Percentiles rank a stretch among this genome's conserved stretches.
Evolutionary conservation across 2,113 vertebrate genomes (phyloP).

Genomic region (Todiramphus saurophagus): DNA sequence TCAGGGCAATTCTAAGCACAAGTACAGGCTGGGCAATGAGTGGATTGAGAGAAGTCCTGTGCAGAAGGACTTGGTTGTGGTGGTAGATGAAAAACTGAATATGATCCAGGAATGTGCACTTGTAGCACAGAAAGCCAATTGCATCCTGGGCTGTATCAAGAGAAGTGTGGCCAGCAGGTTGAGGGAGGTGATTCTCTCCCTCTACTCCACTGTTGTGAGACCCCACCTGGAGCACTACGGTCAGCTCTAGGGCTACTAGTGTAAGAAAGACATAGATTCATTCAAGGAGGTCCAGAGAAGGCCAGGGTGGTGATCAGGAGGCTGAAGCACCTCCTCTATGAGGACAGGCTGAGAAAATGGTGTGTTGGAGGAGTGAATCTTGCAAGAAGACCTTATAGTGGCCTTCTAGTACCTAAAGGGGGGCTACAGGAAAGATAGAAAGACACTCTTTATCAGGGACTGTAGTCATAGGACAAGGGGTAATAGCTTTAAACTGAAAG

Average conservation of each 20-base stretch:
- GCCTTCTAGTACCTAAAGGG: background rate
- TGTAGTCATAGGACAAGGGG: background rate
- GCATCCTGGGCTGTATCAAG: too few species aligned
- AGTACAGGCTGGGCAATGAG: background rate
- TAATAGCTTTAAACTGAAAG: background rate
- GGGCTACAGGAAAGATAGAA: background rate
- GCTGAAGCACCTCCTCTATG: background rate
- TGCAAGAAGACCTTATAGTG: background rate
- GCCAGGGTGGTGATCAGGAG: background rate
- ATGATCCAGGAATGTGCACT: too few species aligned
- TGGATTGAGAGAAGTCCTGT: background rate
- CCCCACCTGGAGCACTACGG: background rate
- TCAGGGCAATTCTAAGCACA: background rate
- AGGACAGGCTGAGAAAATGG: background rate
- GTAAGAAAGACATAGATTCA: background rate
- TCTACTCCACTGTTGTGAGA: too few species aligned
- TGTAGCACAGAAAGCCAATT: too few species aligned
- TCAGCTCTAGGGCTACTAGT: background rate
- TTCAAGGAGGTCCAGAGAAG: background rate
- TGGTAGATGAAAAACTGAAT: background rate
- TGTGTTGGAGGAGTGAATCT: background rate
- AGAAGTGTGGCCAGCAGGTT: too few species aligned
- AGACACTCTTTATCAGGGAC: background rate
- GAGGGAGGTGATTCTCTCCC: too few species aligned
- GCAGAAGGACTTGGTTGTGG: background rate